Percentiles rank a stretch among this genome's conserved stretches.
Evolutionary conservation across 2,797 vertebrate species (phyloP).

Genomic region (Acanthiza pusilla): DNA sequence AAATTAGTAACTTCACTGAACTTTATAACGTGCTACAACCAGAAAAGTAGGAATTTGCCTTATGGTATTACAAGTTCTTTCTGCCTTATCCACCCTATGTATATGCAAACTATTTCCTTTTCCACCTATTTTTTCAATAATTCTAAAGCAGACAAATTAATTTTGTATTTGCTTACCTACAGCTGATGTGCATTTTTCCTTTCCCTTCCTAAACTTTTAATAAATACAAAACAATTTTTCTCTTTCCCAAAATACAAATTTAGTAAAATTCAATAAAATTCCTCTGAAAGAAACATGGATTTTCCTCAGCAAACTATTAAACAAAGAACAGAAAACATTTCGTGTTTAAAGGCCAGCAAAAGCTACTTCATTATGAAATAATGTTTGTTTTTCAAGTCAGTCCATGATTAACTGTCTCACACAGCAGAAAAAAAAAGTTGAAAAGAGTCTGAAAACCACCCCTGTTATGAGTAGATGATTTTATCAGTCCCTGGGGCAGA

Average conservation of each 20-base stretch:
- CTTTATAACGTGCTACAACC: neutral
- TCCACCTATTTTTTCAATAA: neutral
- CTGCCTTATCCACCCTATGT: neutral
- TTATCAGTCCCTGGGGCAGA: neutral
- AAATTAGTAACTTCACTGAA: neutral
- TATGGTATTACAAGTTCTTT: neutral
- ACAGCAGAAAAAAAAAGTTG: neutral
- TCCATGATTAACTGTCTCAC: neutral
- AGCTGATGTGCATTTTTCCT: accelerated
- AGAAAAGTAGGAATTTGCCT: neutral
- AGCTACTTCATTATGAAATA: neutral
- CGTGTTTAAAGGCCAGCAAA: neutral
- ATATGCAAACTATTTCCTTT: neutral
- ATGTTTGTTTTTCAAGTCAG: neutral
- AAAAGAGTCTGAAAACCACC: neutral
- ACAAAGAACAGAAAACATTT: neutral
- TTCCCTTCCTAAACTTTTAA: neutral
- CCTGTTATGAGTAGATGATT: neutral
- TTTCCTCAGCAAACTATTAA: neutral
- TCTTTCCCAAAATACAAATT: neutral
- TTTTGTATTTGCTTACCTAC: neutral
- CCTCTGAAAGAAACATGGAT: neutral
- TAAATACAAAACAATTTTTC: neutral
- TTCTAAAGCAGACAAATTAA: neutral
- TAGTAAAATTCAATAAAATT: neutral